Evolutionary conservation across 2,888 invertebrate genomes (phyloP).

Genomic region (Andrena hattorfiana): DNA sequence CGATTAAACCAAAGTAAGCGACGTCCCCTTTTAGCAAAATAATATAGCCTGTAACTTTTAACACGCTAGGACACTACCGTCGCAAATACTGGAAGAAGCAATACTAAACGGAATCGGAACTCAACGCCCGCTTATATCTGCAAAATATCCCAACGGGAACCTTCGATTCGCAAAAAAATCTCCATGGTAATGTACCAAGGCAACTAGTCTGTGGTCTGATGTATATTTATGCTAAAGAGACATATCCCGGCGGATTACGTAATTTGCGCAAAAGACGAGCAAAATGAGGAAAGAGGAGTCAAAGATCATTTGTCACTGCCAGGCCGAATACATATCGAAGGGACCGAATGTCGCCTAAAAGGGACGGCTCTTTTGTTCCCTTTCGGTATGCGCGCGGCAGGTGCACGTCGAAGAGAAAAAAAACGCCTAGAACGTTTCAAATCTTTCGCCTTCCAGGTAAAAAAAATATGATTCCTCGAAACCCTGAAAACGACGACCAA

Average conservation of each 20-base stretch:
- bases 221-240: constrained; percentile 19
- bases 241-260: constrained; percentile 38
- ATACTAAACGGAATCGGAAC: background rate
- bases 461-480: background rate
- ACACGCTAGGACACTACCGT: background rate
- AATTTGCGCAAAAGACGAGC: background rate
- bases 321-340: background rate
- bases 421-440: background rate
- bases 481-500: background rate
- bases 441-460: background rate
- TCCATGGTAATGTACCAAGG: background rate
- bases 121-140: constrained; percentile 21
- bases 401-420: constrained; percentile 7
- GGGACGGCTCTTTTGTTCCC: constrained; percentile 7
- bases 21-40: too few species aligned
- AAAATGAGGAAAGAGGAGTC: background rate
- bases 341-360: background rate
- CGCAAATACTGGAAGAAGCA: background rate
- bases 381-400: background rate
- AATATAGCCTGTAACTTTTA: too few species aligned
- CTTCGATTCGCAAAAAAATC: constrained; percentile 23
- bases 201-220: background rate
- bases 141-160: background rate
- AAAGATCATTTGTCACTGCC: background rate
- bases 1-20: background rate